Percentiles rank a stretch among this genome's conserved stretches.
These are phyloP conservation scores for Rhinophrynus dorsalis DNA, from an alignment of 2,797 vertebrate species.

Conservation along the genomic window DNA sequence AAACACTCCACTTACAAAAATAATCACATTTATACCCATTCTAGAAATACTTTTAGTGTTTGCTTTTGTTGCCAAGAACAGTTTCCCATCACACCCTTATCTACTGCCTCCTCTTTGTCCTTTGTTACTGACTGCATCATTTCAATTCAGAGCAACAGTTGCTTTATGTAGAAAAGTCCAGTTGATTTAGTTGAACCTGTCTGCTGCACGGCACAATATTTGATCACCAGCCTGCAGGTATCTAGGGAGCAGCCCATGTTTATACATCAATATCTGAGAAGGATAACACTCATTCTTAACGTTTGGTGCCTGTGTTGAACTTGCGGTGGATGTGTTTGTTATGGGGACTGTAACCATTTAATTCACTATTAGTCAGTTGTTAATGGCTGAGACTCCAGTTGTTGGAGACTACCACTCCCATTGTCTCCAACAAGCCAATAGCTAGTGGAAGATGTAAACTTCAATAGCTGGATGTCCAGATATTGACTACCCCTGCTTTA, in stretches of 20 bases:
- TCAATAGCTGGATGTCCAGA: too few species aligned
- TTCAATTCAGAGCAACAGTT: not conserved
- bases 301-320: not conserved
- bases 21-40: not conserved
- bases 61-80: not conserved
- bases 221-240: slow-evolving; percentile 18
- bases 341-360: too few species aligned
- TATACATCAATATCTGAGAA: slow-evolving; percentile 17
- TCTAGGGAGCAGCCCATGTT: slow-evolving; percentile 21
- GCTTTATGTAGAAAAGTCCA: not conserved
- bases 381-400: too few species aligned
- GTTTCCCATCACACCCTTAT: slow-evolving; percentile 8
- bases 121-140: slow-evolving; percentile 2
- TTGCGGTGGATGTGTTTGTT: not conserved
- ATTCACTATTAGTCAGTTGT: too few species aligned
- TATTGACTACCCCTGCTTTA: too few species aligned
- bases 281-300: slow-evolving; percentile 4
- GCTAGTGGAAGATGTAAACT: too few species aligned
- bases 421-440: too few species aligned
- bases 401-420: too few species aligned
- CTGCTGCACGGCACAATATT: slow-evolving; percentile 13
- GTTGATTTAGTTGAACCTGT: not conserved
- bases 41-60: not conserved
- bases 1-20: not conserved
- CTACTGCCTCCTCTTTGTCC: not conserved